Evolutionary conservation across 1,140 invertebrate species (phyloP).

Genomic region (Camponotus pennsylvanicus): DNA sequence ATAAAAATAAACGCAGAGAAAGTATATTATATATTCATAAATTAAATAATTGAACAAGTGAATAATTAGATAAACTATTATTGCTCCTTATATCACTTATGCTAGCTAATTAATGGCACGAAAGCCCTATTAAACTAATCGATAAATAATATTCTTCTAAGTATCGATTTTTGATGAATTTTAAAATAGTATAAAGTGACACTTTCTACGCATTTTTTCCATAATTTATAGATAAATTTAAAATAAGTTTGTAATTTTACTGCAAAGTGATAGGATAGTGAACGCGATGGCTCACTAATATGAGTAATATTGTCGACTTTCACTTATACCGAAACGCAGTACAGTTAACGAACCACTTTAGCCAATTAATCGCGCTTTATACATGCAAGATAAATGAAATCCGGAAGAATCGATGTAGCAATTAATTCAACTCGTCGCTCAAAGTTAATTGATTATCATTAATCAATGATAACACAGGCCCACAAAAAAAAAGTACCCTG

Average conservation of each 20-base stretch:
- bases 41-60: too few species aligned
- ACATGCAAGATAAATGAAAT: constrained; percentile 23
- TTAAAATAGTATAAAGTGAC: constrained; percentile 2
- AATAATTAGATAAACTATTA: background rate
- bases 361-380: constrained; percentile 34
- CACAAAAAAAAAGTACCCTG: too few species aligned
- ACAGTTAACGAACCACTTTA: constrained; percentile 13
- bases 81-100: background rate
- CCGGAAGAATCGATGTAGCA: constrained; percentile 21
- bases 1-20: background rate
- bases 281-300: background rate
- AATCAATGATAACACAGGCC: background rate
- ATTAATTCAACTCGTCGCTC: constrained; percentile 26
- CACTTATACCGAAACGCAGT: constrained; percentile 11
- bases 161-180: background rate
- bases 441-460: background rate
- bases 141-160: background rate
- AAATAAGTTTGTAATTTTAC: constrained; percentile 22
- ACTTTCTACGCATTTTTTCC: background rate
- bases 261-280: constrained; percentile 1
- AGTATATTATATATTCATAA: background rate
- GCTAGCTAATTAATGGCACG: background rate
- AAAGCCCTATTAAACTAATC: background rate
- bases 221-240: background rate
- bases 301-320: constrained; percentile 31